A percentile compares a stretch with the other conserved stretches of the same genome.
These are phyloP conservation scores for Tetramorium parvispinum DNA, from an alignment of 1,140 invertebrate genomes.

Conservation along the genomic window DNA sequence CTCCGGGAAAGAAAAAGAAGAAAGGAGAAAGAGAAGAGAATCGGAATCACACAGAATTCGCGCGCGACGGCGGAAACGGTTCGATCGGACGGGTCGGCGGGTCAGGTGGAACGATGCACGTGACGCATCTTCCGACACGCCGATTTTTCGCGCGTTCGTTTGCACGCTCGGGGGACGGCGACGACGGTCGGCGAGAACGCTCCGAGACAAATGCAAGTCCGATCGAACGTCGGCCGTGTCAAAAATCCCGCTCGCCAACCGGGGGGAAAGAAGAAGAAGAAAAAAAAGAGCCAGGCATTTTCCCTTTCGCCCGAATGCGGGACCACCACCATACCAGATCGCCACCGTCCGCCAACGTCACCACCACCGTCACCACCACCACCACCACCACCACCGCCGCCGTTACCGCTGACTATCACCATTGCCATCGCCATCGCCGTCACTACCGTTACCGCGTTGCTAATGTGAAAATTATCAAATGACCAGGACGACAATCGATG, in stretches of 20 bases:
- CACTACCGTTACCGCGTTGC: background rate
- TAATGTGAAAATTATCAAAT: slow-evolving; percentile 19
- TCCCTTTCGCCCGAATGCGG: slow-evolving; percentile 82
- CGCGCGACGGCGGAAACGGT: background rate
- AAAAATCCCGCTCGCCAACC: slow-evolving; percentile 80
- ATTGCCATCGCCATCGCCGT: background rate
- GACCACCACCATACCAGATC: slow-evolving; percentile 67
- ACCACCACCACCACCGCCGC: background rate
- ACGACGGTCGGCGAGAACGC: slow-evolving; percentile 67
- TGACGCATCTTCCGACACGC: slow-evolving; percentile 52
- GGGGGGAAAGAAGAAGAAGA: slow-evolving; percentile 72
- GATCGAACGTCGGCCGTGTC: slow-evolving; percentile 81
- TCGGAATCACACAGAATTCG: background rate
- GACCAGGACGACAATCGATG: background rate
- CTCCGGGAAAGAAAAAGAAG: background rate
- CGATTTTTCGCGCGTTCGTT: slow-evolving; percentile 43
- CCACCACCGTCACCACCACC: slow-evolving; percentile 13
- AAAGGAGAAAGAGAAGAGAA: background rate
- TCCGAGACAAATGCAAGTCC: slow-evolving; percentile 82
- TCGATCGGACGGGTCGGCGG: background rate
- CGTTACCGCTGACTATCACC: background rate
- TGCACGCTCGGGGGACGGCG: slow-evolving; percentile 68
- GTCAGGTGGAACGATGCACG: slow-evolving; percentile 39
- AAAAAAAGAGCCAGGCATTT: slow-evolving; percentile 81
- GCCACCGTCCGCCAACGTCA: slow-evolving; percentile 4